Evolutionary conservation across 2,888 invertebrate genomes (phyloP), one percentile per base, ranked within the genome.

Genomic region (Pachycephus smyrnensis): DNA sequence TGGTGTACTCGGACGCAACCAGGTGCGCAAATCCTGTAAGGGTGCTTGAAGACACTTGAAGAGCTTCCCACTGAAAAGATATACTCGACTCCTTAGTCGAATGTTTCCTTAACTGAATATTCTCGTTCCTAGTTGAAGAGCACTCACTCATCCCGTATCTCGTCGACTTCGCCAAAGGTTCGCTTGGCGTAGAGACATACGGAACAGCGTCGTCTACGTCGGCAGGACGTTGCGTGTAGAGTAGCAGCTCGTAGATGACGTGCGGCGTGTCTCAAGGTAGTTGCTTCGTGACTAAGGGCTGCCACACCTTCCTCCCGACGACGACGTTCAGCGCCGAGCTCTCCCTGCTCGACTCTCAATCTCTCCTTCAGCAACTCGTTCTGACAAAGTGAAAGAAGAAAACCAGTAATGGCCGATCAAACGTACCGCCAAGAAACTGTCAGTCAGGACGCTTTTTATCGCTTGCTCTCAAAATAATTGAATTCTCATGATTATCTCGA

Each of bases 1-100:
- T 69, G 86, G 80, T 69, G 85, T 84, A 73, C 80, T 85, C 4
- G 94, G 93, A 84, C 93, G 92, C 77, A 94, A 91, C 93, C 94
- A 93, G 83, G 93, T 93, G 79, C 93, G 91, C 88, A 94, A 89
- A 86, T 94, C 93, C 85, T 93, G 91, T 83, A 94, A 90, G 76
- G 94, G 94, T 23, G 93, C 92, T 91, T 94, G 94, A 84, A 94
- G 92, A 89, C 94, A 94, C 80, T 93, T 93, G 88, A 94, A 93
- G 75, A 94, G 88, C 87, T 94, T 94, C 73, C 92, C 93, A 80
- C 94, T 93, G 88, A 73, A 91, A 75, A 55, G 55, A 55, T 23
- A 55, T 9, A 55, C 23, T 55, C 55, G 55, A 55, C 55, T 55
- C 23, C 55, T 55, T 55, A 55, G 55, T 55, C 55, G 55, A 55